These are phyloP conservation scores for Meandrina meandrites DNA, from an alignment of 92 coral and sea anemone species.

Conservation along the genomic window DNA sequence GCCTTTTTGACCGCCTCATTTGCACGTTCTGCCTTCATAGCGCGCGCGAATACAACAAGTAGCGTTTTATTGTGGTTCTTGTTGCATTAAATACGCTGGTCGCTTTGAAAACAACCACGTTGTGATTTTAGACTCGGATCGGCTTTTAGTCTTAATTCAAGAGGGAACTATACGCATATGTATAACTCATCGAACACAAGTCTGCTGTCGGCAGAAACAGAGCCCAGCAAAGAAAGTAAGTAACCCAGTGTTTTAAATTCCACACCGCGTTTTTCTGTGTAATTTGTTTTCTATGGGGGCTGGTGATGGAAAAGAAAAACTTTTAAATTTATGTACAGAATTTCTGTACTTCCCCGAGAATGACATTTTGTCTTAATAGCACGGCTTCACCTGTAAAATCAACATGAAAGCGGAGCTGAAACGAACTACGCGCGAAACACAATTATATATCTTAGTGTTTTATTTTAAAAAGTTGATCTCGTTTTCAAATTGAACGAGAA, in stretches of 20 bases:
- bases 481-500: not conserved
- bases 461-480: not conserved
- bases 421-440: not conserved
- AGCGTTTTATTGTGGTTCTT: not conserved
- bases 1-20: slow-evolving; percentile 7
- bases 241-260: not conserved
- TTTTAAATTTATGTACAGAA: not conserved
- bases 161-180: not conserved
- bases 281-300: not conserved
- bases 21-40: not conserved
- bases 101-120: not conserved
- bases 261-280: not conserved
- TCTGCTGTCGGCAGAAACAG: not conserved
- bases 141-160: not conserved
- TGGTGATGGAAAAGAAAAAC: not conserved
- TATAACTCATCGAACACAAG: not conserved
- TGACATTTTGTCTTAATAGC: not conserved
- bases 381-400: not conserved
- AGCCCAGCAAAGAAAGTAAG: not conserved
- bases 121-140: not conserved
- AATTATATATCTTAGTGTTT: not conserved
- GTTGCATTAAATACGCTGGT: not conserved
- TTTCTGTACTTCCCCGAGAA: not conserved
- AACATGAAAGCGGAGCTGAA: not conserved
- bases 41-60: not conserved